Conservation (phyloP, 2,888 invertebrate genomes). For the Carterocephalus palaemon region DNA sequence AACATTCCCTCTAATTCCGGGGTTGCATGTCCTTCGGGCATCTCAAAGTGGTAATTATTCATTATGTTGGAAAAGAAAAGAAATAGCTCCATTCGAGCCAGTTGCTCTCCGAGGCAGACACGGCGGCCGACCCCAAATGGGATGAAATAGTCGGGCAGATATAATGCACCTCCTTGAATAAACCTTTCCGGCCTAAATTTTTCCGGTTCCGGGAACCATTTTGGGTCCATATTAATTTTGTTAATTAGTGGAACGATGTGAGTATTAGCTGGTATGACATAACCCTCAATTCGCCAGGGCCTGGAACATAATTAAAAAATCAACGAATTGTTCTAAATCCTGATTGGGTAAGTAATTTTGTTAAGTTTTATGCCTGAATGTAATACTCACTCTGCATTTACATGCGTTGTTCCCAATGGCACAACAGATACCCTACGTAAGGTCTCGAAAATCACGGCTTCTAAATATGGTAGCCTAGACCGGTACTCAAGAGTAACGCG, state of each 20-base stretch:
- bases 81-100: slow-evolving; percentile 91
- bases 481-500: slow-evolving; percentile 86
- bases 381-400: slow-evolving; percentile 85
- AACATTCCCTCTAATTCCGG: slow-evolving; percentile 86
- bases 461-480: slow-evolving; percentile 85
- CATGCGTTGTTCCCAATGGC: slow-evolving; percentile 90
- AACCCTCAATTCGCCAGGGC: slow-evolving; percentile 84
- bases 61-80: slow-evolving; percentile 88
- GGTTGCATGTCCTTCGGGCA: slow-evolving; percentile 82
- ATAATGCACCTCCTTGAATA: slow-evolving; percentile 83
- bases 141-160: slow-evolving; percentile 87
- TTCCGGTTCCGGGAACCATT: slow-evolving; percentile 87
- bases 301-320: slow-evolving; percentile 60
- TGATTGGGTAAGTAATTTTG: neutral
- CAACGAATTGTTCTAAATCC: neutral
- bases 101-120: slow-evolving; percentile 88
- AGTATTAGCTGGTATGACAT: slow-evolving; percentile 85
- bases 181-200: slow-evolving; percentile 87
- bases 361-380: neutral
- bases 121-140: slow-evolving; percentile 92
- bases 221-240: slow-evolving; percentile 90
- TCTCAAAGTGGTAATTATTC: slow-evolving; percentile 83
- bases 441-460: slow-evolving; percentile 89
- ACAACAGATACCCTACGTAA: slow-evolving; percentile 88
- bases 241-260: slow-evolving; percentile 89